Percentiles rank a stretch among this genome's conserved stretches.
Evolutionary conservation across 2,113 vertebrate species (phyloP).

Genomic region (Trinectes maculatus): DNA sequence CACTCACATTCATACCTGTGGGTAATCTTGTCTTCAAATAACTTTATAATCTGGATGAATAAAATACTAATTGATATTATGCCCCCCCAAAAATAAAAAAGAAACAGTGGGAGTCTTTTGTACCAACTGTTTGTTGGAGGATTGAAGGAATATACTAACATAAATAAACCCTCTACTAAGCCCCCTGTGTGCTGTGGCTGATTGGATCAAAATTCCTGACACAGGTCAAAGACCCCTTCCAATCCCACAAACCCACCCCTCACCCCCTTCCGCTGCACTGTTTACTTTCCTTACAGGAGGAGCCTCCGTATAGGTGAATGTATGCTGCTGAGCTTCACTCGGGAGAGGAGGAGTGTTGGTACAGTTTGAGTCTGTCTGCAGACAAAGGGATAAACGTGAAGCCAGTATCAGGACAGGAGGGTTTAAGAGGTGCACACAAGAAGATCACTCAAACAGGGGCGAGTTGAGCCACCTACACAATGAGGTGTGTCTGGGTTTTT

Average conservation of each 20-base stretch:
- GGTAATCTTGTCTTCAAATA: too few relatives aligned
- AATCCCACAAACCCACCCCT: too few relatives aligned
- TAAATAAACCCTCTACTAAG: neutral
- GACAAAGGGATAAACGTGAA: neutral
- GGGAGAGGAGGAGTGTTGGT: neutral
- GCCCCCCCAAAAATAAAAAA: too few relatives aligned
- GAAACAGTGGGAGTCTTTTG: too few relatives aligned
- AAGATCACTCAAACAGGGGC: neutral
- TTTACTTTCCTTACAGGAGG: constrained; percentile 45
- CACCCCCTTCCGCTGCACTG: neutral
- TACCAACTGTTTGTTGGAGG: too few relatives aligned
- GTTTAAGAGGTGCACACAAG: too few relatives aligned
- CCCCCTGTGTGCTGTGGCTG: neutral
- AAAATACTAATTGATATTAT: too few relatives aligned
- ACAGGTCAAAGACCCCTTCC: constrained; percentile 58
- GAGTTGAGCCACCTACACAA: constrained; percentile 23
- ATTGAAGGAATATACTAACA: neutral
- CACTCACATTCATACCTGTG: too few relatives aligned
- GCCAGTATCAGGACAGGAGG: too few relatives aligned
- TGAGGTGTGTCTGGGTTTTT: constrained; percentile 46
- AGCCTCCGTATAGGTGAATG: neutral
- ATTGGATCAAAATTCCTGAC: constrained; percentile 13
- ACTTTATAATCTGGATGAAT: too few relatives aligned
- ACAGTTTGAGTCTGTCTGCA: neutral
- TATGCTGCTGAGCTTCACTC: neutral